Evolutionary conservation across 2,888 invertebrate genomes (phyloP), one percentile per base, ranked within the genome.

Genomic region (Pseudococcus longispinus): DNA sequence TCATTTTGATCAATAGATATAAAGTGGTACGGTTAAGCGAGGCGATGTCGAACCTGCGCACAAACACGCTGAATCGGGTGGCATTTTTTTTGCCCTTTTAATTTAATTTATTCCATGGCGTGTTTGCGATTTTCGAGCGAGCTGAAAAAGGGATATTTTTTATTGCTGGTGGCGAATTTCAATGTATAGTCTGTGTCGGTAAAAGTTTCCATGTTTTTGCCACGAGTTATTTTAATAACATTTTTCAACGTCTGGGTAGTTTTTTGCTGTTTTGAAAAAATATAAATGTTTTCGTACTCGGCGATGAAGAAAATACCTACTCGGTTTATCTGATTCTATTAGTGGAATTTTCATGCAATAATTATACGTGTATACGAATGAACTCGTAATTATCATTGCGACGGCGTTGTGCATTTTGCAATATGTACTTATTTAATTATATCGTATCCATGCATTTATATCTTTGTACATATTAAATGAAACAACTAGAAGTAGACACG

Each of bases 1-100:
- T 80, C 77, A 80, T 80, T 80, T 80, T 80, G 77, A 80, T 80
- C 77, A 80, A 80, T 80, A 80, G 37, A 80, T 80, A 20, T 9
- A 11, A 23, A 80, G 77, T 70, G 70, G 70, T 70, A 70, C 77
- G 20, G 77, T 20, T 6, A 20, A 70, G 29, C 77, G 37, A 80
- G 77, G 77, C 77, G 42, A 80, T 29, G 77, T 80, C 77, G 77
- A 80, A 80, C 42, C 42, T 80, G 42, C 42, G 77, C 77, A 42
- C 9, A 42, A 42, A 23, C 29, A 4, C 11, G 8, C 11, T 11
- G 42, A 42, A 11, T 23, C 42, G 77, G 42, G 77, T 80, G 42
- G 42, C 42, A 20, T 20, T 23, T 80, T 80, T 80, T 77, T 80
- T 80, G 77, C 77, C 42, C 77, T 80, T 42, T 42, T 26, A 42